Evolutionary conservation across 2,113 vertebrate species (phyloP).

Genomic region (Dipodomys ordii): DNA sequence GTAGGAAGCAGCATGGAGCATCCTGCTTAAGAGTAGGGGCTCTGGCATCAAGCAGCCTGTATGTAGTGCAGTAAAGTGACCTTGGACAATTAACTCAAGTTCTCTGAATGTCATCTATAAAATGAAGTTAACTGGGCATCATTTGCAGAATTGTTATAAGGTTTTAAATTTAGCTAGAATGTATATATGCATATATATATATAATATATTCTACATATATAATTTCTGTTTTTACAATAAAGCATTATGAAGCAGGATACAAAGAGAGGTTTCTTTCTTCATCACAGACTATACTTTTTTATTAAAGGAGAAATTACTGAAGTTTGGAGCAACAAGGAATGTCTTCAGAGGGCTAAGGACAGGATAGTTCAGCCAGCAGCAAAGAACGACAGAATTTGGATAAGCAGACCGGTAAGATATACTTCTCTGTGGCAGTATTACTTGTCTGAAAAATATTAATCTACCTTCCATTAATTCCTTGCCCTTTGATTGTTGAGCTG

Average conservation of each 20-base stretch:
- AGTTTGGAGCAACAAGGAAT: background rate
- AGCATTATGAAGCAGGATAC: background rate
- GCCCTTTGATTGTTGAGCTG: background rate
- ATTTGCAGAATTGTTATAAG: background rate
- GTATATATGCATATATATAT: background rate
- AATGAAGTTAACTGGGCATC: background rate
- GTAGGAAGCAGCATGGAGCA: background rate
- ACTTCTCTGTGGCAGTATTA: background rate
- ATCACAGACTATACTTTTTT: background rate
- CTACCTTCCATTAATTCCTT: background rate
- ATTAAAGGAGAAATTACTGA: background rate
- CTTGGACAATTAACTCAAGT: background rate
- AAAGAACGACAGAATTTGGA: background rate
- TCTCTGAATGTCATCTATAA: slow-evolving; percentile 24
- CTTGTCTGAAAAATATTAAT: background rate
- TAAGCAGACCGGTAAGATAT: background rate
- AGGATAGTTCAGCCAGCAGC: background rate
- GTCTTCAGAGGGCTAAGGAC: background rate
- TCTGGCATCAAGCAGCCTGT: background rate
- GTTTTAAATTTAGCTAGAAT: slow-evolving; percentile 9
- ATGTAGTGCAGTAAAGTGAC: background rate
- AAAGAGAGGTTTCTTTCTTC: background rate
- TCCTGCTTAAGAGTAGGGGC: background rate
- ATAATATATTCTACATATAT: background rate
- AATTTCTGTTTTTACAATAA: background rate